A percentile compares a stretch with the other conserved stretches of the same genome.
phyloP scores from a whole-genome alignment of 2,113 vertebrate genomes.

The Mesocricetus auratus region DNA sequence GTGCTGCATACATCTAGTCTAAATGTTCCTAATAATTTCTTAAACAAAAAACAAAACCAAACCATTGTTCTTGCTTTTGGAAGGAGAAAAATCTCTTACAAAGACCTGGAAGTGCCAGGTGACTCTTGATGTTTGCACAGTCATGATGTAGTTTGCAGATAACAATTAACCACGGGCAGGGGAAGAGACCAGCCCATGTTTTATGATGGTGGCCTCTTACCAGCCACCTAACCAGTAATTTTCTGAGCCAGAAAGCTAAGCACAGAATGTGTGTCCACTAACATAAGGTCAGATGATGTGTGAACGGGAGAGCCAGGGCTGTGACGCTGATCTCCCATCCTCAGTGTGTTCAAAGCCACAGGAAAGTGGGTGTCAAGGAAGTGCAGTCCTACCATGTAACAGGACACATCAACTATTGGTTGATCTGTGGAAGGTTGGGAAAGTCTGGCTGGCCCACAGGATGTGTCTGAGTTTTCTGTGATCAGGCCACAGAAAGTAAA shows the following conservation, averaged over 20 bases:
- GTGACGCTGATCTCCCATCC: not conserved
- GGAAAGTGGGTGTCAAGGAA: not conserved
- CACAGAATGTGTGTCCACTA: not conserved
- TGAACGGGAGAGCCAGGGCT: not conserved
- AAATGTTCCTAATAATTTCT: not conserved
- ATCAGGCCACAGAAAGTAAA: not conserved
- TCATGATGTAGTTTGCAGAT: not conserved
- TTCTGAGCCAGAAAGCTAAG: slow-evolving; percentile 20
- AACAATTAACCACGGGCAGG: not conserved
- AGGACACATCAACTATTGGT: not conserved
- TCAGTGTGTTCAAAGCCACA: not conserved
- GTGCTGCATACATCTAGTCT: not conserved
- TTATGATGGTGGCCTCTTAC: not conserved
- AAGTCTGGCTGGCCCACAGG: not conserved
- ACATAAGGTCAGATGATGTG: not conserved
- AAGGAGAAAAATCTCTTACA: not conserved
- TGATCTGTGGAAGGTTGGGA: not conserved
- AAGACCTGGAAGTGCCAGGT: not conserved
- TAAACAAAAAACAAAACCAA: not conserved
- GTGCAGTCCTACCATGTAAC: not conserved
- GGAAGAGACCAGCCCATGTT: not conserved
- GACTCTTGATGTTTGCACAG: not conserved
- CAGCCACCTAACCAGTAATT: not conserved
- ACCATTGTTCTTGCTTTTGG: not conserved
- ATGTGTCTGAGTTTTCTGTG: not conserved